A percentile compares a stretch with the other conserved stretches of the same genome.
Evolutionary conservation across 2,797 vertebrate genomes (phyloP).

Genomic region (Esox lucius): DNA sequence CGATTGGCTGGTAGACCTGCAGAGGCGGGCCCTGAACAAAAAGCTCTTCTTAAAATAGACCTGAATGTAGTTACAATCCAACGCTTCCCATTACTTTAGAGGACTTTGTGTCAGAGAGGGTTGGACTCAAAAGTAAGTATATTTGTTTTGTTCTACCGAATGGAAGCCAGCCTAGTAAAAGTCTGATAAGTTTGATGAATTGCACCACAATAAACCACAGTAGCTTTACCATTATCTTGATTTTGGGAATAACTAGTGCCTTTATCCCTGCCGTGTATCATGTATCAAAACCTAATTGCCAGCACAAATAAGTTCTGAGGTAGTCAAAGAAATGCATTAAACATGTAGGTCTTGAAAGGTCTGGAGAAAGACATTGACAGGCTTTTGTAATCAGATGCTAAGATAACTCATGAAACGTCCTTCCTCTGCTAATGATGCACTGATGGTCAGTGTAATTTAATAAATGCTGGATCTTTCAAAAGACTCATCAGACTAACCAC

Average conservation of each 20-base stretch:
- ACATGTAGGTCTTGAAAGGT: neutral
- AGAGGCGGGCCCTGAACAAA: neutral
- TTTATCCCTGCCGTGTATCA: conserved; percentile 10
- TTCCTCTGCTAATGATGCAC: no score
- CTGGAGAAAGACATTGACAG: neutral
- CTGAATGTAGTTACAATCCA: neutral
- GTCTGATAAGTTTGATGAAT: conserved; percentile 30
- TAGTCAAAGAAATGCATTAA: conserved; percentile 32
- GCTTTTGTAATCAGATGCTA: neutral
- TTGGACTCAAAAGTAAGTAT: neutral
- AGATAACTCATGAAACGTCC: neutral
- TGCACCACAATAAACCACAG: conserved; percentile 37
- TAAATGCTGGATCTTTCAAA: no score
- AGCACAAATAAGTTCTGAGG: conserved; percentile 18
- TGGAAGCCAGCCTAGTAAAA: neutral
- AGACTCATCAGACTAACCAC: no score
- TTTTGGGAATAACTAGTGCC: conserved; percentile 21
- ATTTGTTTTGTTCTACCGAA: neutral
- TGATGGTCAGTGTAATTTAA: no score
- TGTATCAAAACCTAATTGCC: conserved; percentile 30
- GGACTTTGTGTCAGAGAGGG: neutral
- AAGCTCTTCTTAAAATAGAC: neutral
- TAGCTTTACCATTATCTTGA: neutral
- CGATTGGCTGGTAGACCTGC: neutral
- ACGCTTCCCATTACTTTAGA: neutral